These are phyloP conservation scores for Grantiella picta DNA, from an alignment of 2,113 vertebrate genomes.

Conservation along the genomic window DNA sequence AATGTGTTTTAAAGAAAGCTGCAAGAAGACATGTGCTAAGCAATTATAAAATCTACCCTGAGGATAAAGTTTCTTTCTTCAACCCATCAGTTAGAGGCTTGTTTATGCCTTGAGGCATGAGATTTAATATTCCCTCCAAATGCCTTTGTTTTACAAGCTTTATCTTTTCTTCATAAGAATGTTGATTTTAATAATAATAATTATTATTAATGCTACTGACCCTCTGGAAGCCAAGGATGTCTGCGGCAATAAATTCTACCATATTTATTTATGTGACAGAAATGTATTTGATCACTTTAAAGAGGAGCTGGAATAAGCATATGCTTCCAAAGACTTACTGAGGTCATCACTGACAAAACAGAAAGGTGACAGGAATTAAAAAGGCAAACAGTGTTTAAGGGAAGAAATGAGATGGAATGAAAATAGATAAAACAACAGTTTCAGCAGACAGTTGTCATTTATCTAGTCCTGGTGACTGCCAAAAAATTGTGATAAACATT, in stretches of 20 bases:
- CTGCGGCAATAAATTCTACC: background rate
- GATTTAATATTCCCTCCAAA: background rate
- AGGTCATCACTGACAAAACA: background rate
- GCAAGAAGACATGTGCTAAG: background rate
- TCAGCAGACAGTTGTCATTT: background rate
- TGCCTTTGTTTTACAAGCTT: background rate
- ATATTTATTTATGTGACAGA: background rate
- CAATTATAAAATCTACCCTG: conserved; percentile 16
- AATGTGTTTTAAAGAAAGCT: background rate
- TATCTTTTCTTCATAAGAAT: background rate
- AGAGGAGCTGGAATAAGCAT: background rate
- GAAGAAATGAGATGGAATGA: background rate
- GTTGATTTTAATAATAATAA: background rate
- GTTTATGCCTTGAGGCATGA: conserved; percentile 15
- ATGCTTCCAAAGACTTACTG: background rate
- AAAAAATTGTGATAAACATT: background rate
- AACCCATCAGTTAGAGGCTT: background rate
- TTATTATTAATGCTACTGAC: background rate
- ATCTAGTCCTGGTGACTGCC: background rate
- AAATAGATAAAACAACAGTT: background rate
- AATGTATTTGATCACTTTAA: background rate
- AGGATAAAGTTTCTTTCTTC: conserved; percentile 2
- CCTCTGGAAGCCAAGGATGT: background rate
- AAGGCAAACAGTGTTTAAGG: background rate
- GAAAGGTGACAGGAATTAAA: background rate